Evolutionary conservation across 2,888 invertebrate genomes (phyloP).

Genomic region (Thymelicus lineola): DNA sequence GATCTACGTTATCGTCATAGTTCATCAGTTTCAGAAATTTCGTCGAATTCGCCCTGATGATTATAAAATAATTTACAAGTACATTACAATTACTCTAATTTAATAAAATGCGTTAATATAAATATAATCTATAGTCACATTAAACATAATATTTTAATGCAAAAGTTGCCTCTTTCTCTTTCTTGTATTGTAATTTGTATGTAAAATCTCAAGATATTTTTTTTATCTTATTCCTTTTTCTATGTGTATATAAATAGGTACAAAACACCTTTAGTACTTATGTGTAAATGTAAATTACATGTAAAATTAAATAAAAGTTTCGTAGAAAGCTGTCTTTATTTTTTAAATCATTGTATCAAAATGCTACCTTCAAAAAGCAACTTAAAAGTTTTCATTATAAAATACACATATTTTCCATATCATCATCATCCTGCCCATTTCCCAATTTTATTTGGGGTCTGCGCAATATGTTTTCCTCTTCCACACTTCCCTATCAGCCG

Average conservation of each 20-base stretch:
- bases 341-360: conserved; percentile 48
- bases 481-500: too few relatives aligned
- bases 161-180: conserved; percentile 4
- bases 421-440: too few relatives aligned
- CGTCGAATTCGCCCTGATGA: too few relatives aligned
- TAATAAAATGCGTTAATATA: too few relatives aligned
- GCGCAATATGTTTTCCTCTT: too few relatives aligned
- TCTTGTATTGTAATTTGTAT: conserved; percentile 22
- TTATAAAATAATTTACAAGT: too few relatives aligned
- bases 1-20: too few relatives aligned
- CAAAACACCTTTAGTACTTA: conserved; percentile 48
- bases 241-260: conserved; percentile 68
- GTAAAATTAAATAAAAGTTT: conserved; percentile 83
- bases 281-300: conserved; percentile 74
- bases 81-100: too few relatives aligned
- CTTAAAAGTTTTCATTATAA: conserved; percentile 2
- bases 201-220: conserved; percentile 53
- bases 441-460: too few relatives aligned
- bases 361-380: conserved; percentile 3
- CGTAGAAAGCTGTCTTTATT: conserved; percentile 66
- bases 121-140: too few relatives aligned
- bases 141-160: too few relatives aligned
- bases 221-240: conserved; percentile 58
- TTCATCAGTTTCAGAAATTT: too few relatives aligned
- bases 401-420: background rate